Evolutionary conservation across 2,888 invertebrate genomes (phyloP).

Genomic region (Cinara cedri): DNA sequence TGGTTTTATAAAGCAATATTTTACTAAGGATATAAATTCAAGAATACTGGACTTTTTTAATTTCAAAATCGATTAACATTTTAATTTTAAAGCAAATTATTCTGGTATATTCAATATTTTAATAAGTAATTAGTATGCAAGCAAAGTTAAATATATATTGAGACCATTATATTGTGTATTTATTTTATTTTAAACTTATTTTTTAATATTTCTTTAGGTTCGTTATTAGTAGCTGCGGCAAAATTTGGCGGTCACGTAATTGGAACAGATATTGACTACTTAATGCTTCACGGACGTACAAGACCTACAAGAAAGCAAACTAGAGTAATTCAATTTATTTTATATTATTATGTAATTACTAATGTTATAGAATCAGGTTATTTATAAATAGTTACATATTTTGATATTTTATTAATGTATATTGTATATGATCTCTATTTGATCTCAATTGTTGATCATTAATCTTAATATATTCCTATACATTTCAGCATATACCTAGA

Average conservation of each 20-base stretch:
- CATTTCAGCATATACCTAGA: slow-evolving; percentile 60
- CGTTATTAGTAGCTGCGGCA: slow-evolving; percentile 84
- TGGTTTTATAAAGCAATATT: too few species aligned
- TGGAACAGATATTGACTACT: slow-evolving; percentile 92
- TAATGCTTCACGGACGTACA: slow-evolving; percentile 88
- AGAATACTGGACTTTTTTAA: too few species aligned
- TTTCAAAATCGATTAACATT: too few species aligned
- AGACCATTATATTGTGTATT: not conserved
- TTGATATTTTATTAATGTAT: too few species aligned
- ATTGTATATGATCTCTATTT: too few species aligned
- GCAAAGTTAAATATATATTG: too few species aligned
- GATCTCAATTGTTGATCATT: not conserved
- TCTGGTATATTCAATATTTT: too few species aligned
- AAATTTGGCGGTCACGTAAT: slow-evolving; percentile 85
- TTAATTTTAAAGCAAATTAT: too few species aligned
- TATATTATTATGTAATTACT: not conserved
- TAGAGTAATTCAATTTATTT: slow-evolving; percentile 58
- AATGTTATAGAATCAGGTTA: not conserved
- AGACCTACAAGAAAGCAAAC: slow-evolving; percentile 73
- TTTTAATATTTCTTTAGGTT: slow-evolving; percentile 64
- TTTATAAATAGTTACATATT: not conserved
- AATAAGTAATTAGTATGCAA: too few species aligned
- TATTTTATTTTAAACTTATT: not conserved
- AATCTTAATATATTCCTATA: slow-evolving; percentile 17
- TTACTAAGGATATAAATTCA: too few species aligned